Conservation (phyloP, 1,140 invertebrate species). For the Melipona quadrifasciata region DNA sequence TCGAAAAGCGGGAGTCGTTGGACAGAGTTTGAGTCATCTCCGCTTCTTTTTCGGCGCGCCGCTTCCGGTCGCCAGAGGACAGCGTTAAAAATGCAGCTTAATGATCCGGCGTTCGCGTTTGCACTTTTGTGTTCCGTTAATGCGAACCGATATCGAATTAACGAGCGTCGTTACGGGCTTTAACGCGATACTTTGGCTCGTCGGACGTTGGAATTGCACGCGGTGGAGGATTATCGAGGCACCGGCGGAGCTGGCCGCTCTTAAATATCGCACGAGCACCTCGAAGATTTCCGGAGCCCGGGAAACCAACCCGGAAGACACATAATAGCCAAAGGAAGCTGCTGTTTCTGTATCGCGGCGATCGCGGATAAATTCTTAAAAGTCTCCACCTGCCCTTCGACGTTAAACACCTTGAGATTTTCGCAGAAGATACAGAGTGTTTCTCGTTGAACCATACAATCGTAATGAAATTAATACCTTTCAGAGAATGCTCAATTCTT, state of each 20-base stretch:
- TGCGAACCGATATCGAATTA: constrained; percentile 45
- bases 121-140: constrained; percentile 35
- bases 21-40: neutral
- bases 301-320: neutral
- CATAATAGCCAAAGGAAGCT: neutral
- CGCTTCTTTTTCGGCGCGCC: constrained; percentile 7
- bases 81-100: constrained; percentile 53
- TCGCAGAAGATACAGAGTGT: neutral
- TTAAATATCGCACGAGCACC: constrained; percentile 5
- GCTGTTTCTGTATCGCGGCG: neutral
- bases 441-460: neutral
- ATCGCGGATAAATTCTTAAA: neutral
- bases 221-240: constrained; percentile 4
- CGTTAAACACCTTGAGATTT: neutral
- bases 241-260: too few relatives aligned
- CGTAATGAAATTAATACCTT: too few relatives aligned
- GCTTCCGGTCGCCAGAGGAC: constrained; percentile 28
- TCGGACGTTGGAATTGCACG: constrained; percentile 16
- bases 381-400: neutral
- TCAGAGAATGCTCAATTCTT: too few relatives aligned
- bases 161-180: constrained; percentile 33
- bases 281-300: neutral
- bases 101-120: constrained; percentile 34
- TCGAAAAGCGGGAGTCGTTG: constrained; percentile 38
- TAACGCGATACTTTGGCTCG: constrained; percentile 34